Percentiles rank a stretch among this genome's conserved stretches.
phyloP scores from a whole-genome alignment of 2,797 vertebrate genomes.

The Amblyopsis hoosieri region DNA sequence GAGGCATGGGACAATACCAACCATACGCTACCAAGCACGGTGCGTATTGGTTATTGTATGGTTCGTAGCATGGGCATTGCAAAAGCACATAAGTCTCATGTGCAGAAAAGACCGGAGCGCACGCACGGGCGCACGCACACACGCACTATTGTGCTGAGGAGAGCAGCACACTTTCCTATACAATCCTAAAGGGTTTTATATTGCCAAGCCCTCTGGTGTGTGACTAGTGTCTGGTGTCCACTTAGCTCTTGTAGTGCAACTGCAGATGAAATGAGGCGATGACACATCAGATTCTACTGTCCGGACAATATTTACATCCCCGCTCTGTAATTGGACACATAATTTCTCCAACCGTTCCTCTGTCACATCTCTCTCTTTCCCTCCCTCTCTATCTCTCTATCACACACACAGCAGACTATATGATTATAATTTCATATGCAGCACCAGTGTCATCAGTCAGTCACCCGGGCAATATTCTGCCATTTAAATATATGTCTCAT shows the following conservation, averaged over 20 bases:
- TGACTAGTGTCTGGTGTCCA: conserved; percentile 51
- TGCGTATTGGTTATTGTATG: too few species aligned
- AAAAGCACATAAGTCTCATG: too few species aligned
- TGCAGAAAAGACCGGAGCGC: too few species aligned
- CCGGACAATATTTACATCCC: conserved; percentile 60
- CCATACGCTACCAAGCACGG: too few species aligned
- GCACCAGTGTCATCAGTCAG: conserved; percentile 59
- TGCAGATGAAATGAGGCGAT: conserved; percentile 57
- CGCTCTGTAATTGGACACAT: conserved; percentile 62
- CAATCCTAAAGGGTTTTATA: conserved; percentile 45
- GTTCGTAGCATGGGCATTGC: too few species aligned
- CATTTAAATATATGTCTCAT: conserved; percentile 77
- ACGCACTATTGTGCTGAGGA: conserved; percentile 9
- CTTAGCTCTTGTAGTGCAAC: conserved; percentile 60
- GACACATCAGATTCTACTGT: conserved; percentile 43
- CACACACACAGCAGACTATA: conserved; percentile 31
- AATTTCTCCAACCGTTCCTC: conserved; percentile 67
- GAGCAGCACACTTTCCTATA: conserved; percentile 15
- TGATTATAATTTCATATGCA: conserved; percentile 64
- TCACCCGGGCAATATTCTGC: conserved; percentile 67
- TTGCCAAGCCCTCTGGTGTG: conserved; percentile 35
- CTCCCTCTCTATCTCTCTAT: conserved; percentile 1
- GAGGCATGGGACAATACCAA: too few species aligned
- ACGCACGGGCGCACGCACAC: too few species aligned
- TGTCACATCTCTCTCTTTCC: conserved; percentile 9